Conservation (phyloP, 1,140 invertebrate species). For the Proctacanthus coquilletti region DNA sequence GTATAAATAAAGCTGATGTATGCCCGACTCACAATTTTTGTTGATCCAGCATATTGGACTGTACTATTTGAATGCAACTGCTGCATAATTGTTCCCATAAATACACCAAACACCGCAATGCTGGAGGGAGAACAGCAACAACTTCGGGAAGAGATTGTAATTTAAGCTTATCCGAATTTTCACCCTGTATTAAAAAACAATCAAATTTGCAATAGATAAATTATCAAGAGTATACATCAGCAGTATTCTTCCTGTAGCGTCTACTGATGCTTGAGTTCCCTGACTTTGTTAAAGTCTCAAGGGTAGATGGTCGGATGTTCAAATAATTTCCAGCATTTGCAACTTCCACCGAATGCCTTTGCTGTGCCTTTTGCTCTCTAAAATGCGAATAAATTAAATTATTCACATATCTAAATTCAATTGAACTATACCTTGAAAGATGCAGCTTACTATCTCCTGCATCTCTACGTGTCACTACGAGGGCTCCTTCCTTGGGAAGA, state of each 20-base stretch:
- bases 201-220: too few species aligned
- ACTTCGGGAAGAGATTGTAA: constrained; percentile 23
- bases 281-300: constrained; percentile 58
- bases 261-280: constrained; percentile 33
- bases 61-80: constrained; percentile 43
- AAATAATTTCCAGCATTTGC: constrained; percentile 60
- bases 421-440: constrained; percentile 18
- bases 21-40: constrained; percentile 9
- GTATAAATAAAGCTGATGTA: not conserved
- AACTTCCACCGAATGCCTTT: constrained; percentile 77
- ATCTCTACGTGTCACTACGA: constrained; percentile 47
- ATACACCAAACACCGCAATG: constrained; percentile 63
- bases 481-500: constrained; percentile 62
- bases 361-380: constrained; percentile 46
- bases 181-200: not conserved
- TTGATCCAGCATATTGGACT: constrained; percentile 22
- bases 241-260: constrained; percentile 20
- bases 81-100: constrained; percentile 79
- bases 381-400: constrained; percentile 14
- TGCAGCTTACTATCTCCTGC: constrained; percentile 19
- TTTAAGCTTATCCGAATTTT: constrained; percentile 9
- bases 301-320: constrained; percentile 58
- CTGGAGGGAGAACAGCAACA: constrained; percentile 58
- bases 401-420: not conserved
- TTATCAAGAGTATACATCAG: not conserved